phyloP scores from a whole-genome alignment of 2,797 vertebrate species.

The Chloroceryle inda region DNA sequence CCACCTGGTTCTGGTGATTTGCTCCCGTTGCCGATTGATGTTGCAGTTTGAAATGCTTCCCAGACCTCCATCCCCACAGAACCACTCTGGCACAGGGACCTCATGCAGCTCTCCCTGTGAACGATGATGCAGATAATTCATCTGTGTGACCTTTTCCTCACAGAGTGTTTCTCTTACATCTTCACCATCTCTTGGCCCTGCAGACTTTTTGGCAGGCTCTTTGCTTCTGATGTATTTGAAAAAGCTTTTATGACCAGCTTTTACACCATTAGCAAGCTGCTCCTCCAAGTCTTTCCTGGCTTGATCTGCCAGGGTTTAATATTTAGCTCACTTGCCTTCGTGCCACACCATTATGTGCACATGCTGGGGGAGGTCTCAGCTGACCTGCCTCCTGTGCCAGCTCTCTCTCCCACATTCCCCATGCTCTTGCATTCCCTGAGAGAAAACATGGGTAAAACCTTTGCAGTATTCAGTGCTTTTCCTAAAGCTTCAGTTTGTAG shows the following conservation, averaged over 20 bases:
- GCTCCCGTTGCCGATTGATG: neutral
- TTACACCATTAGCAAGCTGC: slow-evolving; percentile 74
- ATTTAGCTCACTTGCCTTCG: slow-evolving; percentile 45
- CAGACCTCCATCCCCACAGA: slow-evolving; percentile 17
- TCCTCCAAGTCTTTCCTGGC: slow-evolving; percentile 55
- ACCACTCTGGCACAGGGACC: neutral
- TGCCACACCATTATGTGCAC: neutral
- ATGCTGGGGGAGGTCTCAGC: neutral
- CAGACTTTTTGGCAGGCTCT: slow-evolving; percentile 63
- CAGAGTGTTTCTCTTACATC: slow-evolving; percentile 51
- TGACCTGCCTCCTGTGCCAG: neutral
- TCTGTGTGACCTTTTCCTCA: slow-evolving; percentile 56
- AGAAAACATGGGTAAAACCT: neutral
- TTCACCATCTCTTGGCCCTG: slow-evolving; percentile 60
- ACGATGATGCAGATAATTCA: slow-evolving; percentile 40
- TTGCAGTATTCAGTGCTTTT: neutral
- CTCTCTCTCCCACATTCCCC: neutral
- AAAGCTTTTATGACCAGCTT: slow-evolving; percentile 71
- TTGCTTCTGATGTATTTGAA: slow-evolving; percentile 70
- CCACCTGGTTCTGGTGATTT: neutral
- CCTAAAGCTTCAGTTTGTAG: neutral
- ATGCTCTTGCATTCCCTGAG: neutral
- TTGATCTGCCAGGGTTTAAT: slow-evolving; percentile 56
- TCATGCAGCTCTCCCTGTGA: neutral
- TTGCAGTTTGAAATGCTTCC: slow-evolving; percentile 7